Evolutionary conservation across 2,113 vertebrate species (phyloP).

Genomic region (Gobio gobio): DNA sequence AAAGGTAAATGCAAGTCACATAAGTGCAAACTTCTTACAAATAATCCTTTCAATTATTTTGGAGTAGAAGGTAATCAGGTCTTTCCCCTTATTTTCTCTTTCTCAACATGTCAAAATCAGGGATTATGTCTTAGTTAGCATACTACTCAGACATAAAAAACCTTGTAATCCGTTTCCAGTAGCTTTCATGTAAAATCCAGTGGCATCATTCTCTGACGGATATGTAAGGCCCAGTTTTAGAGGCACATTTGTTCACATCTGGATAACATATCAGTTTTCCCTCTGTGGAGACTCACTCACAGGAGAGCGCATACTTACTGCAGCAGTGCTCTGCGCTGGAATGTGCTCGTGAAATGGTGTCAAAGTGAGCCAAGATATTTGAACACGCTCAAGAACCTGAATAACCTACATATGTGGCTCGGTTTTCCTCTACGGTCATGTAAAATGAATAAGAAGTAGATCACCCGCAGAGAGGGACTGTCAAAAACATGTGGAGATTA

Average conservation of each 20-base stretch:
- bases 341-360: constrained; percentile 52
- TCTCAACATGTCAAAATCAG: neutral
- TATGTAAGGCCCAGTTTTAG: constrained; percentile 15
- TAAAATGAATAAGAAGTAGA: constrained; percentile 40
- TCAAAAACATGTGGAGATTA: constrained; percentile 21
- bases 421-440: constrained; percentile 28
- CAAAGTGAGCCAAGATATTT: constrained; percentile 28
- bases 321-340: constrained; percentile 40
- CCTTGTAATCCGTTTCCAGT: neutral
- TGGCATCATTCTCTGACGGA: constrained; percentile 19
- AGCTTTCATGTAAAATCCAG: constrained; percentile 40
- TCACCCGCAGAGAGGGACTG: constrained; percentile 12
- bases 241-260: constrained; percentile 52
- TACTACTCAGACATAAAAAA: neutral
- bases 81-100: neutral
- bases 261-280: constrained; percentile 47
- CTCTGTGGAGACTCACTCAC: constrained; percentile 17
- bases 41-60: neutral
- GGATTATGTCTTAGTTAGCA: neutral
- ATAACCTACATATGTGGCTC: constrained; percentile 36
- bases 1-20: too few species aligned
- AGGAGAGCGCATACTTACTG: constrained; percentile 30
- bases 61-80: neutral
- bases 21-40: too few species aligned
- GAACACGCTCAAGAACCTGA: constrained; percentile 27